These are phyloP conservation scores for Dorcus hopei DNA, from an alignment of 2,888 invertebrate genomes.

Conservation along the genomic window DNA sequence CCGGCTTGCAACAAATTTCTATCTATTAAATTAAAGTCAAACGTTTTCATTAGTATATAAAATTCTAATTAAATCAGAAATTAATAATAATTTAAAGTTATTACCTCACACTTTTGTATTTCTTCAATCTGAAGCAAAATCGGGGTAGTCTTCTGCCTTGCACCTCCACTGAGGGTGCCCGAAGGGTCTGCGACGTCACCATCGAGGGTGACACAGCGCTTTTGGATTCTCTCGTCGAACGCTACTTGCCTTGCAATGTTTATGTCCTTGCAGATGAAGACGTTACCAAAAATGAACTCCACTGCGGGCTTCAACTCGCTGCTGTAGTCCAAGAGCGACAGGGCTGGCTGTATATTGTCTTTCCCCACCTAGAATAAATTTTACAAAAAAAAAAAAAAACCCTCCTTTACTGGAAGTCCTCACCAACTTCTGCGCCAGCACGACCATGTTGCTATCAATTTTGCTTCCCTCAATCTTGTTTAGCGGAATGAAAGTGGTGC, in stretches of 20 bases:
- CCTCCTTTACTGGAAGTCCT: slow-evolving; percentile 19
- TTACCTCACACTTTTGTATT: slow-evolving; percentile 50
- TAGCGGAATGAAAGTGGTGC: slow-evolving; percentile 87
- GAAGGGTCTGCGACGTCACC: slow-evolving; percentile 91
- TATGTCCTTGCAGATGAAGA: slow-evolving; percentile 81
- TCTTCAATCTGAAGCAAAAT: slow-evolving; percentile 58
- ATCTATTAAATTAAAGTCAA: no score
- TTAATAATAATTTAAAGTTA: slow-evolving; percentile 6
- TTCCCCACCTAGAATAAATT: slow-evolving; percentile 61
- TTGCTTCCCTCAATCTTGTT: slow-evolving; percentile 73
- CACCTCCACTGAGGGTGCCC: slow-evolving; percentile 89
- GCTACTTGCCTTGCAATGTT: slow-evolving; percentile 77
- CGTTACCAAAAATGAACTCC: slow-evolving; percentile 83
- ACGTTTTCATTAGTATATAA: slow-evolving; percentile 24
- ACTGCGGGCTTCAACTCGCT: slow-evolving; percentile 68
- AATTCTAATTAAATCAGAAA: slow-evolving; percentile 35
- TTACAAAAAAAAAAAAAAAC: not conserved
- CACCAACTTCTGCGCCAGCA: slow-evolving; percentile 68
- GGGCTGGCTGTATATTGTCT: slow-evolving; percentile 77
- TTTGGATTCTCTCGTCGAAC: slow-evolving; percentile 66
- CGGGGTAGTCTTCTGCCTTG: slow-evolving; percentile 57
- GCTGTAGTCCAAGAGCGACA: slow-evolving; percentile 74
- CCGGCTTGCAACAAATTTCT: no score
- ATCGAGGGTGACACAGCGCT: slow-evolving; percentile 79
- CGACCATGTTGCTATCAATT: slow-evolving; percentile 60